Evolutionary conservation across 2,888 invertebrate species (phyloP).

Genomic region (Standfussiana lucernea): DNA sequence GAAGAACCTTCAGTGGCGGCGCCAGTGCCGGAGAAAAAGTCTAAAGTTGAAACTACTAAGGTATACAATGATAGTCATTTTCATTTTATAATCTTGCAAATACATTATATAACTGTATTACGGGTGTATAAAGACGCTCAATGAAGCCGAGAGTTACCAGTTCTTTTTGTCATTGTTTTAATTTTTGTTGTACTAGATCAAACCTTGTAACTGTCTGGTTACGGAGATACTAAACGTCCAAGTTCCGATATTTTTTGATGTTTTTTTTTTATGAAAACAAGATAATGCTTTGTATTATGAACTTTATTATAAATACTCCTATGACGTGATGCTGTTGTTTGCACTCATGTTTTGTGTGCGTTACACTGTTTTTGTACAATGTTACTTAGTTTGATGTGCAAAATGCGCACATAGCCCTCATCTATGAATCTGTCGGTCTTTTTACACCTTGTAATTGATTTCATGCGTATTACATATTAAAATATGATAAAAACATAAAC

Average conservation of each 20-base stretch:
- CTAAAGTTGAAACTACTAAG: slow-evolving; percentile 81
- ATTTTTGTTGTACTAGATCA: neutral
- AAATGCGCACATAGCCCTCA: neutral
- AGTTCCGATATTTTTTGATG: neutral
- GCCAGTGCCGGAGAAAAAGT: slow-evolving; percentile 82
- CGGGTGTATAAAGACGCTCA: neutral
- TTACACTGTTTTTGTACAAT: neutral
- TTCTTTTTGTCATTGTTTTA: neutral
- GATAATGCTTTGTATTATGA: neutral
- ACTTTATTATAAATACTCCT: neutral
- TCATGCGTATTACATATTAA: neutral
- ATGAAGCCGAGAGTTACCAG: neutral
- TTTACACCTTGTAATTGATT: neutral
- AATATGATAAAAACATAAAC: slow-evolving; percentile 10
- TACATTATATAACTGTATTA: neutral
- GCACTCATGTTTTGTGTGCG: neutral
- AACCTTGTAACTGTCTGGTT: neutral
- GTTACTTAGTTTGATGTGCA: neutral
- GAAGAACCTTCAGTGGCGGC: slow-evolving; percentile 84
- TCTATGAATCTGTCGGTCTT: no score
- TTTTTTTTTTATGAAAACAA: neutral
- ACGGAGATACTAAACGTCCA: neutral
- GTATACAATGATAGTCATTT: slow-evolving; percentile 66
- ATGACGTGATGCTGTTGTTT: neutral
- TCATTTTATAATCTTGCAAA: slow-evolving; percentile 2